Evolutionary conservation across 2,113 vertebrate genomes (phyloP).

Genomic region (Phocoena phocoena): DNA sequence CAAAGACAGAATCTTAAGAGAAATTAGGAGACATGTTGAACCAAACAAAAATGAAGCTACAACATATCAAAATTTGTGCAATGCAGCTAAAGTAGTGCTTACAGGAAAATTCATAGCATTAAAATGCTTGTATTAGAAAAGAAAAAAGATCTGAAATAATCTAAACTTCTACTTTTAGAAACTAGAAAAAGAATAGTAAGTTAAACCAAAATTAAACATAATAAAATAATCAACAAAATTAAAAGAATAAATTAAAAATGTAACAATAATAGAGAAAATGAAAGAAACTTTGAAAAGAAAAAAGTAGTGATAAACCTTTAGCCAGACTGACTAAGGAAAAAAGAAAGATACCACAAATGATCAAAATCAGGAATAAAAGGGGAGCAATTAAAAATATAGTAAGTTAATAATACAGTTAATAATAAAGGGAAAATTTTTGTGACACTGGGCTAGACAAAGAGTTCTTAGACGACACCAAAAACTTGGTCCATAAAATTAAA

Average conservation of each 20-base stretch:
- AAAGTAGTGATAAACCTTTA: neutral
- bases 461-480: neutral
- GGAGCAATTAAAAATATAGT: neutral
- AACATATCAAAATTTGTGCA: neutral
- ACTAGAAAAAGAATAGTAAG: neutral
- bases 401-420: neutral
- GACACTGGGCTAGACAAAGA: neutral
- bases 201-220: neutral
- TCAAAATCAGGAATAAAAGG: neutral
- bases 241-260: neutral
- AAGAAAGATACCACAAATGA: neutral
- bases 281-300: neutral
- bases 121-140: neutral
- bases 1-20: neutral
- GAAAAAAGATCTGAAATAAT: neutral
- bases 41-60: neutral
- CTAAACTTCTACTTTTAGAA: neutral
- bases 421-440: neutral
- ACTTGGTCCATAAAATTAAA: neutral
- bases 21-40: neutral
- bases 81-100: neutral
- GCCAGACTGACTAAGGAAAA: neutral
- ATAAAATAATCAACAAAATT: neutral
- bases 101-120: neutral
- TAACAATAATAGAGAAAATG: neutral